Evolutionary conservation across 2,113 vertebrate species (phyloP).

Genomic region (Charina bottae): DNA sequence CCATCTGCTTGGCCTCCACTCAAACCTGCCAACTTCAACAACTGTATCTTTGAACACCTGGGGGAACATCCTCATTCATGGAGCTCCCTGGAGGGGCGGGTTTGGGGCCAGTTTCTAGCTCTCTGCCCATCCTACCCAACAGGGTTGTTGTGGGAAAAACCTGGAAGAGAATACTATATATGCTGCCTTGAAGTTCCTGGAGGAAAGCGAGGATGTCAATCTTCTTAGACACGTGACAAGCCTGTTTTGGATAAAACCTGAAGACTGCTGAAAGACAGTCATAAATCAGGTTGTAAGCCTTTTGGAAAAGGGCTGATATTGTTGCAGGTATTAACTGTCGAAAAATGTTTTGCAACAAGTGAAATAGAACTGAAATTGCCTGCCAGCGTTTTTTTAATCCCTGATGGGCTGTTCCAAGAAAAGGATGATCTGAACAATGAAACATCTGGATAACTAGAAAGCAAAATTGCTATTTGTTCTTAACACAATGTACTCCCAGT

Average conservation of each 20-base stretch:
- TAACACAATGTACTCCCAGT: background rate
- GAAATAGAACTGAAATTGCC: constrained; percentile 22
- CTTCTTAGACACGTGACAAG: constrained; percentile 9
- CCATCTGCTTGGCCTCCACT: background rate
- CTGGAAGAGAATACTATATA: background rate
- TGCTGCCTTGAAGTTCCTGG: background rate
- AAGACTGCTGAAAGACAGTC: background rate
- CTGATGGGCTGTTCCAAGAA: constrained; percentile 18
- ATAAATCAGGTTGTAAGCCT: background rate
- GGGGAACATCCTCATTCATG: constrained; percentile 32
- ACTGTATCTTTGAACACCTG: background rate
- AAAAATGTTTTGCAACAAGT: constrained; percentile 9
- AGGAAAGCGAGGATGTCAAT: background rate
- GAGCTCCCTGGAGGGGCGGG: background rate
- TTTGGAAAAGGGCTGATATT: constrained; percentile 1
- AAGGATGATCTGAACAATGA: background rate
- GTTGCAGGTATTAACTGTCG: constrained; percentile 12
- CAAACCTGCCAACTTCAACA: background rate
- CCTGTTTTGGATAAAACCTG: background rate
- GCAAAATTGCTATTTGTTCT: background rate
- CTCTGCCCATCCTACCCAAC: constrained; percentile 6
- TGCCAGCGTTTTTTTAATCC: background rate
- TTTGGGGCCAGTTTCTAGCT: too few relatives aligned
- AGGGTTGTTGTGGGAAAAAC: constrained; percentile 10
- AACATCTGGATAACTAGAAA: background rate